Evolutionary conservation across 2,888 invertebrate genomes (phyloP), one percentile per base, ranked within the genome.

Genomic region (Rotaria magnacalcarata): DNA sequence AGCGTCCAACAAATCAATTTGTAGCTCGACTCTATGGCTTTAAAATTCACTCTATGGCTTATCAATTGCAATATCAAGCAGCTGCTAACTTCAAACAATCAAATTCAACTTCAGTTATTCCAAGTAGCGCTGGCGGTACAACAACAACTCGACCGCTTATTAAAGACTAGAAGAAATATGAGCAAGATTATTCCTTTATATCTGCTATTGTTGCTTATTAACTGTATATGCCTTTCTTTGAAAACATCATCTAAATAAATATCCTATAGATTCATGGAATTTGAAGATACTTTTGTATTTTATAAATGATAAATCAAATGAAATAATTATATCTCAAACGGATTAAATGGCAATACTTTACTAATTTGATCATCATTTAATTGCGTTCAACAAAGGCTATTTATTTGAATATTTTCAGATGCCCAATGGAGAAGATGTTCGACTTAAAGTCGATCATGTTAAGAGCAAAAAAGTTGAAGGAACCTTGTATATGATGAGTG

Each of bases 1-100:
- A 97, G 93, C 94, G 96, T 90, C 95, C 97, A 88, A 94, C 95
- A 89, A 96, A 96, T 92, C 96, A 97, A 93, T 98, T 98, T 93
- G 95, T 97, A 92, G 96, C 98, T 93, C 97, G 98, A 93, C 93
- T 99, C 92, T 99, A 98, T 93, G 99, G 99, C 89, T 92, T 92
- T 90, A 99, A 99, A 94, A 99, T 99, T 92, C 98, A 99, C 92
- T 96, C 96, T 88, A 93, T 96, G 92, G 99, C 99, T 89, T 99
- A 99, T 93, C 96, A 97, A 93, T 94, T 99, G 90, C 97, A 98
- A 92, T 90, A 91, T 87, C 91, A 92, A 88, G 91, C 91, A 19
- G 91, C 91, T 0, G 89, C 90, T 43, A 80, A 80, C 47, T 47
- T 80, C 19, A 80, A 80, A 80, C 80, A 80, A n/a, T 21, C 80